A percentile compares a stretch with the other conserved stretches of the same genome.
phyloP scores from a whole-genome alignment of 2,888 invertebrate genomes.

The Stenodema calcarata region DNA sequence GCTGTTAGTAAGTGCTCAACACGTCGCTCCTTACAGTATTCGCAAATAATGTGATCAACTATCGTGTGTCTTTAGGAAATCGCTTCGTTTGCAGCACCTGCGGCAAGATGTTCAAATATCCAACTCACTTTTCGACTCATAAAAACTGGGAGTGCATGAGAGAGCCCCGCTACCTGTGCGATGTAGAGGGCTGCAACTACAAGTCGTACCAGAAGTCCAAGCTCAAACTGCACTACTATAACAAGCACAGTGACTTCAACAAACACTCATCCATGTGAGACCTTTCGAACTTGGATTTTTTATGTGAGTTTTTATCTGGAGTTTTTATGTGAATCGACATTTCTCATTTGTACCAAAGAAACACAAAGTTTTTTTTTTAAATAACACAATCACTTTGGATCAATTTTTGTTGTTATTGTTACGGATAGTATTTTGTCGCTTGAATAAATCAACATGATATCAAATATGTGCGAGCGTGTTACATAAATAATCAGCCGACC shows the following conservation, averaged over 20 bases:
- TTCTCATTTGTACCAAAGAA: too few species aligned
- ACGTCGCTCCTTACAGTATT: not conserved
- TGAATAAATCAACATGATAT: too few species aligned
- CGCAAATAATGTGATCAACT: not conserved
- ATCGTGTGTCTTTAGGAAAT: not conserved
- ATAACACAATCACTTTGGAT: too few species aligned
- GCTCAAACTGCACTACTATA: slow-evolving; percentile 34
- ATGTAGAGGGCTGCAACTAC: slow-evolving; percentile 12
- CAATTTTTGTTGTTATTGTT: too few species aligned
- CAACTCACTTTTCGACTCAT: slow-evolving; percentile 58
- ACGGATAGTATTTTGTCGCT: too few species aligned
- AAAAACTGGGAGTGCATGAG: slow-evolving; percentile 59
- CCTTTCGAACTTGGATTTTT: too few species aligned
- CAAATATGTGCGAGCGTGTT: too few species aligned
- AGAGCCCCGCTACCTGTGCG: slow-evolving; percentile 54
- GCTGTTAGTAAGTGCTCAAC: too few species aligned
- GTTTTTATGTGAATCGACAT: too few species aligned
- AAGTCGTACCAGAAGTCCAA: slow-evolving; percentile 37
- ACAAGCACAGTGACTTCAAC: slow-evolving; percentile 1
- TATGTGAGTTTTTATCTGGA: too few species aligned
- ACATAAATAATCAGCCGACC: too few species aligned
- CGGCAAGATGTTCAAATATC: slow-evolving; percentile 52
- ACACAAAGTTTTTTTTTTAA: too few species aligned
- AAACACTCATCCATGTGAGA: not conserved
- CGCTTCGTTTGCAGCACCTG: slow-evolving; percentile 43